phyloP scores from a whole-genome alignment of 2,888 invertebrate species.

The Mythimna vitellina region DNA sequence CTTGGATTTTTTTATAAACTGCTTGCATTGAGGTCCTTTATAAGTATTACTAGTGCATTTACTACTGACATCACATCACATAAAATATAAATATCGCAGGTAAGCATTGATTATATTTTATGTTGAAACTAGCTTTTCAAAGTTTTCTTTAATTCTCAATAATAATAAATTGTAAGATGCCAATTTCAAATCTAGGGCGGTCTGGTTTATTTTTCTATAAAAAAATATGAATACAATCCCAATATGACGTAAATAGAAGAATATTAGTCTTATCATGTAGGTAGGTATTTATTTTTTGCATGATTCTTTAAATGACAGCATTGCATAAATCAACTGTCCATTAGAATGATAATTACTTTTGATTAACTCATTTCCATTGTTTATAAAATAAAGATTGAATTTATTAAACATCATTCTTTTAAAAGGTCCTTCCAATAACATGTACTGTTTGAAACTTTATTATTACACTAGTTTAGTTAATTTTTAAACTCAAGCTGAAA shows the following conservation, averaged over 20 bases:
- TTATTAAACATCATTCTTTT: neutral
- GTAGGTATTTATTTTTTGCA: slow-evolving; percentile 16
- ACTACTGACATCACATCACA: slow-evolving; percentile 8
- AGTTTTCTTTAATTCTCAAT: neutral
- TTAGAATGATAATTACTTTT: slow-evolving; percentile 35
- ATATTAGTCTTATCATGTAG: neutral
- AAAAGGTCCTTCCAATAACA: neutral
- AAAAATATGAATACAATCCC: slow-evolving; percentile 2
- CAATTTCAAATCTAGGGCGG: neutral
- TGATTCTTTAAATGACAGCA: slow-evolving; percentile 19
- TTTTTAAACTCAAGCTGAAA: no score
- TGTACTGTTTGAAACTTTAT: neutral
- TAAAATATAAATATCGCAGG: slow-evolving; percentile 35
- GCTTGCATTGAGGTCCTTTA: slow-evolving; percentile 23
- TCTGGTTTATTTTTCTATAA: neutral
- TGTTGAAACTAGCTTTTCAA: slow-evolving; percentile 36
- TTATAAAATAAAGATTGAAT: slow-evolving; percentile 16
- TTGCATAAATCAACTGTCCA: slow-evolving; percentile 40
- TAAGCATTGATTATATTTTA: slow-evolving; percentile 26
- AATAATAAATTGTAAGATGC: neutral
- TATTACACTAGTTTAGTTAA: neutral
- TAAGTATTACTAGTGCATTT: slow-evolving; percentile 37
- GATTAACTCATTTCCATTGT: slow-evolving; percentile 20
- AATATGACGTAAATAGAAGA: slow-evolving; percentile 2
- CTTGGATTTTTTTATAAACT: slow-evolving; percentile 40